Conservation (phyloP, 2,888 invertebrate species). For the Lochmaea crataegi region DNA sequence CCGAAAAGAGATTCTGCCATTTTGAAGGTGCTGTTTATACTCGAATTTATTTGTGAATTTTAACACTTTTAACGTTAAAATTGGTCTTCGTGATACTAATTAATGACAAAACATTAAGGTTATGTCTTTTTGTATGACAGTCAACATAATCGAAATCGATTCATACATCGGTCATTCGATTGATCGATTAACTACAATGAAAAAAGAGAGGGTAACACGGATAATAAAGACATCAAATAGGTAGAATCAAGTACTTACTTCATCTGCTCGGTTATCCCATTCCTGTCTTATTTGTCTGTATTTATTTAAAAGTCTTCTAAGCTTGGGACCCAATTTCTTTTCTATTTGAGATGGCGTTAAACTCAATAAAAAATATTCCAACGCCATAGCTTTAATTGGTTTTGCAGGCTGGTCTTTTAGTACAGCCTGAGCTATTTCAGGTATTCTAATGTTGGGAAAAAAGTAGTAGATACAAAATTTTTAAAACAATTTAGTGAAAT, state of each 20-base stretch:
- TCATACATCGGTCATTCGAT: neutral
- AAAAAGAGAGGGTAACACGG: neutral
- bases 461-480: neutral
- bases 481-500: no score
- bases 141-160: neutral
- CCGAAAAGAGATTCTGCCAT: conserved; percentile 68
- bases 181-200: conserved; percentile 1
- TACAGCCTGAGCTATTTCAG: conserved; percentile 52
- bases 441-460: conserved; percentile 49
- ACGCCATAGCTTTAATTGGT: conserved; percentile 56
- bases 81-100: conserved; percentile 1
- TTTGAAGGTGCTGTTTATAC: conserved; percentile 31
- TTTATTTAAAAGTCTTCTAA: conserved; percentile 68
- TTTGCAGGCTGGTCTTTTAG: conserved; percentile 50
- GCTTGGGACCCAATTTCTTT: conserved; percentile 66
- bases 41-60: conserved; percentile 35
- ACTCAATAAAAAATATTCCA: conserved; percentile 67
- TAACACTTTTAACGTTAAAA: neutral
- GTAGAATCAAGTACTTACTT: conserved; percentile 58
- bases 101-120: neutral
- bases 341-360: conserved; percentile 61
- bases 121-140: conserved; percentile 4
- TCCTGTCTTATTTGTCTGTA: conserved; percentile 67
- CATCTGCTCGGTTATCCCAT: conserved; percentile 65
- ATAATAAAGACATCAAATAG: no score